Conservation (phyloP, 2,797 vertebrate genomes). For the Synanceia verrucosa region DNA sequence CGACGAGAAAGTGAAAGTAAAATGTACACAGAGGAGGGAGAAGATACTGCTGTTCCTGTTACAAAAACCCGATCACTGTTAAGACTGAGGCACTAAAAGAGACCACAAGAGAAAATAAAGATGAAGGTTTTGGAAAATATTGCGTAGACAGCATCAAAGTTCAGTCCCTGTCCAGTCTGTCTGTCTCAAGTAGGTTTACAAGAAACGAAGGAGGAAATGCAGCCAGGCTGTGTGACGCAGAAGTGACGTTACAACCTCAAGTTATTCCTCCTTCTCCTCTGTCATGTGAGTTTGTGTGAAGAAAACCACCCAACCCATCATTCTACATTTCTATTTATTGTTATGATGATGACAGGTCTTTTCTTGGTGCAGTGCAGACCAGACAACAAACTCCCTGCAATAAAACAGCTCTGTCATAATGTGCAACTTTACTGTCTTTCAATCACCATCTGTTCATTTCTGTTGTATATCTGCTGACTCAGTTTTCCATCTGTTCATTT, state of each 20-base stretch:
- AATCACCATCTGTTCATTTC: no score
- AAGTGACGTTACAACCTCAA: background rate
- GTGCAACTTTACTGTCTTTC: no score
- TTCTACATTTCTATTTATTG: background rate
- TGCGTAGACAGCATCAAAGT: background rate
- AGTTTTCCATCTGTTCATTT: no score
- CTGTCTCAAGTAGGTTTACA: background rate
- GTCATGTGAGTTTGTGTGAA: background rate
- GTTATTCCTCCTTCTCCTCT: slow-evolving; percentile 4
- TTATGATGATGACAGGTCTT: no score
- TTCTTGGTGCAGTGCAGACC: no score
- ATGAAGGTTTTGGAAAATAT: background rate
- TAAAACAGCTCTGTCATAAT: no score
- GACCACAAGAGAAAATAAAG: background rate
- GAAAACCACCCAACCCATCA: background rate
- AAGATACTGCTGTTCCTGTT: no score
- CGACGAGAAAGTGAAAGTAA: background rate
- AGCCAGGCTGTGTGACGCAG: background rate
- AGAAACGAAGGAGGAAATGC: background rate
- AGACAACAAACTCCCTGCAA: no score
- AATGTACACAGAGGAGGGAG: no score
- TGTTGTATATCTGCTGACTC: no score
- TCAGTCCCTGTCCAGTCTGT: background rate
- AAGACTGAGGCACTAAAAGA: no score
- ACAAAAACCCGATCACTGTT: no score